A percentile compares a stretch with the other conserved stretches of the same genome.
These are phyloP conservation scores for Aculops lycopersici DNA, from an alignment of 1,140 invertebrate species.

Conservation along the genomic window DNA sequence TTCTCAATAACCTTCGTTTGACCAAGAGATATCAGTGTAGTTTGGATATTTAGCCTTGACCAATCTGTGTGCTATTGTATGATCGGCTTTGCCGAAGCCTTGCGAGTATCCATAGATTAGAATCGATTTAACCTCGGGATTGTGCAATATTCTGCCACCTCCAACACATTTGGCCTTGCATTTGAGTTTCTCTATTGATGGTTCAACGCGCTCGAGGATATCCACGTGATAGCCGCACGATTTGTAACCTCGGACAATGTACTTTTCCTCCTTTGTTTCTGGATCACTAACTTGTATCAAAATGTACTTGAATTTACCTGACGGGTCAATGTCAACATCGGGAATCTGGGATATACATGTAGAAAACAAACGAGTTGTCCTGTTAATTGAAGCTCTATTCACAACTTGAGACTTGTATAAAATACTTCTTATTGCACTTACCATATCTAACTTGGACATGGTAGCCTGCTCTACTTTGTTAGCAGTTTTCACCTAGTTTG, in stretches of 20 bases:
- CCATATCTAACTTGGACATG: no score
- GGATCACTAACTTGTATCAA: slow-evolving; percentile 31
- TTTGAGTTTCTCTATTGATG: background rate
- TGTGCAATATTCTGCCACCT: slow-evolving; percentile 47
- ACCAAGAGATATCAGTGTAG: slow-evolving; percentile 33
- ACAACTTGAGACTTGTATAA: no score
- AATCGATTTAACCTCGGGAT: slow-evolving; percentile 30
- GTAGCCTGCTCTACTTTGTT: no score
- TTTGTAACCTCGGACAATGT: slow-evolving; percentile 36
- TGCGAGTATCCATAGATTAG: slow-evolving; percentile 58
- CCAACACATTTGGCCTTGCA: slow-evolving; percentile 13
- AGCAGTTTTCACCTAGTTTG: no score
- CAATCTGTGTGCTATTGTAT: slow-evolving; percentile 32
- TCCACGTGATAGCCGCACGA: slow-evolving; percentile 33
- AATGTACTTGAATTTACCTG: slow-evolving; percentile 55
- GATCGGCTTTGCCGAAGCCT: slow-evolving; percentile 51
- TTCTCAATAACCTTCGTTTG: slow-evolving; percentile 47
- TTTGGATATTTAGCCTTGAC: slow-evolving; percentile 34
- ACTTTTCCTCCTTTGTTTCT: slow-evolving; percentile 20
- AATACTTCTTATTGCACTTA: no score
- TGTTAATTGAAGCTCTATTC: no score
- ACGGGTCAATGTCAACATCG: slow-evolving; percentile 39
- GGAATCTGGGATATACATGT: slow-evolving; percentile 22
- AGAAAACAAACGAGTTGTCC: no score
- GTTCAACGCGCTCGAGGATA: slow-evolving; percentile 22